phyloP scores from a whole-genome alignment of 2,797 vertebrate genomes.

The Urophycis tenuis region DNA sequence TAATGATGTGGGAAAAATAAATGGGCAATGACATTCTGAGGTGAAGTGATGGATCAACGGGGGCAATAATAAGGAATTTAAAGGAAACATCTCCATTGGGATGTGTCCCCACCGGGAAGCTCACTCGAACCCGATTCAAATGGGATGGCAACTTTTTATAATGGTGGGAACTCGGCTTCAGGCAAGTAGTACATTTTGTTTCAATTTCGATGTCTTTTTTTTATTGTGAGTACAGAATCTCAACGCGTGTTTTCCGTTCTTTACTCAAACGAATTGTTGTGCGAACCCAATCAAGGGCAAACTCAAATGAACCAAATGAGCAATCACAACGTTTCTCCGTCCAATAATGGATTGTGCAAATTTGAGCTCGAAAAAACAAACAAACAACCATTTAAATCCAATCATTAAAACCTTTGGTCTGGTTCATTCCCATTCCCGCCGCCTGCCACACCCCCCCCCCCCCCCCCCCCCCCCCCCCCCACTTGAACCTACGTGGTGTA shows the following conservation, averaged over 20 bases:
- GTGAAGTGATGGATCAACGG: neutral
- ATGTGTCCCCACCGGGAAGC: no score
- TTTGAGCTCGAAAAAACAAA: neutral
- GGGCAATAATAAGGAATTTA: neutral
- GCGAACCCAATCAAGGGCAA: neutral
- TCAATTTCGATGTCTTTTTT: no score
- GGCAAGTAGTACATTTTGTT: neutral
- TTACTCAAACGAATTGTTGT: neutral
- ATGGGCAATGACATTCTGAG: no score
- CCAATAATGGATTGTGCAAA: neutral
- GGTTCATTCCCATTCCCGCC: no score
- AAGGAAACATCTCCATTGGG: no score
- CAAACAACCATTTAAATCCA: neutral
- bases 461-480: no score
- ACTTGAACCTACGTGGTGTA: slow-evolving; percentile 81
- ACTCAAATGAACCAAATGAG: neutral
- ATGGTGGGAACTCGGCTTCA: neutral
- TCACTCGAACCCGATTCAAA: neutral
- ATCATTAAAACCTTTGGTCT: neutral
- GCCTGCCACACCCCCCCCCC: no score
- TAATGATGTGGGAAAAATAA: neutral
- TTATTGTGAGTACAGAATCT: no score
- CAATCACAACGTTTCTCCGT: neutral
- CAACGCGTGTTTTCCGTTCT: neutral
- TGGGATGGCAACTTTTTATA: neutral